Conservation (phyloP, 2,113 vertebrate species). For the Apeltes quadracus region DNA sequence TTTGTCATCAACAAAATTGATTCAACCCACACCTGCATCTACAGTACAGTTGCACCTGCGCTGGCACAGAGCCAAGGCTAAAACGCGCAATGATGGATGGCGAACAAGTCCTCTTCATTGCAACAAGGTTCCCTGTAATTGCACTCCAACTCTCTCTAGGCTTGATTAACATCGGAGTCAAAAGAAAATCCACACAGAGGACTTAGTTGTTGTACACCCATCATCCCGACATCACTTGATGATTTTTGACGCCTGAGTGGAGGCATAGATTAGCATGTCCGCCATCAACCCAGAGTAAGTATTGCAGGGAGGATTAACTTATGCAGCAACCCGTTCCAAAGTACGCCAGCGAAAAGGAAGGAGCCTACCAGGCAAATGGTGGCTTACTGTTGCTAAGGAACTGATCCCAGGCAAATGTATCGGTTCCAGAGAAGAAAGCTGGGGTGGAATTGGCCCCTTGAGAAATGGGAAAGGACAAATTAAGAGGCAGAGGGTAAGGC, state of each 20-base stretch:
- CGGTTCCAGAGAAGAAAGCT: conserved; percentile 35
- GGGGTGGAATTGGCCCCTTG: conserved; percentile 40
- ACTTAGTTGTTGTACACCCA: conserved; percentile 37
- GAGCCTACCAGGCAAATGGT: conserved; percentile 56
- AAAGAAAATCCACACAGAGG: conserved; percentile 41
- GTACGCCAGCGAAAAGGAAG: conserved; percentile 41
- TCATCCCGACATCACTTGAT: conserved; percentile 53
- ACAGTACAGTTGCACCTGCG: conserved; percentile 35
- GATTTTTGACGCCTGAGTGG: conserved; percentile 55
- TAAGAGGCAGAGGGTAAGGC: conserved; percentile 11
- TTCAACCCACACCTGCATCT: conserved; percentile 29
- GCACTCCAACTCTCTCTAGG: conserved; percentile 25
- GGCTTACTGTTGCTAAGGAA: conserved; percentile 76
- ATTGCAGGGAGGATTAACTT: conserved; percentile 63
- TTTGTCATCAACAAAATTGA: not conserved
- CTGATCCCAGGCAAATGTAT: conserved; percentile 51
- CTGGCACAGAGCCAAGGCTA: conserved; percentile 34
- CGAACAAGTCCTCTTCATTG: conserved; percentile 33
- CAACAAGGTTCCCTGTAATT: conserved; percentile 43
- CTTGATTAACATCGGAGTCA: conserved; percentile 53
- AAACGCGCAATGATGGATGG: conserved; percentile 55
- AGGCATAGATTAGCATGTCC: conserved; percentile 63
- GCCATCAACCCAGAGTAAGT: conserved; percentile 44
- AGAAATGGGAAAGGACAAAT: conserved; percentile 52
- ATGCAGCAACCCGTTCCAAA: conserved; percentile 52